Evolutionary conservation across 2,797 vertebrate species (phyloP).

Genomic region (Falco biarmicus): DNA sequence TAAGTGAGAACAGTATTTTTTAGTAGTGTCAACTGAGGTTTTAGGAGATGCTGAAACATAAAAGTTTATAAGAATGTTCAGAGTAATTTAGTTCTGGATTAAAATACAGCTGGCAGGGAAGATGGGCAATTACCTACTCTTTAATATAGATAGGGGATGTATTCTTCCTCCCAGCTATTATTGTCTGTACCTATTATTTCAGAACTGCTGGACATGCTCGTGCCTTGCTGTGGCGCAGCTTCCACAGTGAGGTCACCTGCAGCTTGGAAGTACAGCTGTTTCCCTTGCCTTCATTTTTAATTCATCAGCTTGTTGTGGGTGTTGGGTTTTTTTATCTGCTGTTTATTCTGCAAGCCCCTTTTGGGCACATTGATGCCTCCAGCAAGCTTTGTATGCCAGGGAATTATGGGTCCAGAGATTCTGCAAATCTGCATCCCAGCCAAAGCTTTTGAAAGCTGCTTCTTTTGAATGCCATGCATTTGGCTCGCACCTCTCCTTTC

Average conservation of each 20-base stretch:
- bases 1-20: background rate
- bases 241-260: constrained; percentile 61
- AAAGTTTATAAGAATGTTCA: constrained; percentile 20
- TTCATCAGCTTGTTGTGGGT: constrained; percentile 59
- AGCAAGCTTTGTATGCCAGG: constrained; percentile 70
- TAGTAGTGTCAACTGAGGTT: background rate
- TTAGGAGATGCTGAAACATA: constrained; percentile 2
- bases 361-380: constrained; percentile 66
- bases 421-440: constrained; percentile 70
- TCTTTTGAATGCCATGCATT: constrained; percentile 71
- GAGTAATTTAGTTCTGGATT: constrained; percentile 20
- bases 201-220: constrained; percentile 4
- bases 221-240: background rate
- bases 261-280: constrained; percentile 56
- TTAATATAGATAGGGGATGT: background rate
- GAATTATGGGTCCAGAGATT: constrained; percentile 74
- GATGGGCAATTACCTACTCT: constrained; percentile 41
- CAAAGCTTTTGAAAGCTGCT: constrained; percentile 75
- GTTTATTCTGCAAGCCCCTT: constrained; percentile 67
- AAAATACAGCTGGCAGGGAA: constrained; percentile 48
- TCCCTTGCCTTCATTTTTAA: constrained; percentile 54
- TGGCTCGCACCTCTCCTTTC: constrained; percentile 49
- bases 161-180: constrained; percentile 18
- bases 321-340: constrained; percentile 54
- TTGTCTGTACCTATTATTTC: constrained; percentile 48